Evolutionary conservation across 2,113 vertebrate genomes (phyloP).

Genomic region (Colinus virginianus): DNA sequence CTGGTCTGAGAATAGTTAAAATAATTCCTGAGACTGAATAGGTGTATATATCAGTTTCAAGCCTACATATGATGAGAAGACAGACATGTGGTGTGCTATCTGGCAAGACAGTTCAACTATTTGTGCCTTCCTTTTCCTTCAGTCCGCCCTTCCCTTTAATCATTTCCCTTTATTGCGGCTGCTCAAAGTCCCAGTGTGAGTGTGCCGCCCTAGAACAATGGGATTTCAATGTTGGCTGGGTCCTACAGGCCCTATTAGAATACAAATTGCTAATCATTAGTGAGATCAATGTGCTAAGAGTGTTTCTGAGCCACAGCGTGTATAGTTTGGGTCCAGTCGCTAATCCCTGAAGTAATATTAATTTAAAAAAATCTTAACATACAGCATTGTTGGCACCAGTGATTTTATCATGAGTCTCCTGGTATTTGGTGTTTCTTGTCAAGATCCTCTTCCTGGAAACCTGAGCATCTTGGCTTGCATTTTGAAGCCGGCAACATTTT

Average conservation of each 20-base stretch:
- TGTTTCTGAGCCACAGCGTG: not conserved
- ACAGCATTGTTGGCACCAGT: not conserved
- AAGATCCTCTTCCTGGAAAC: constrained; percentile 41
- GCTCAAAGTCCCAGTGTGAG: not conserved
- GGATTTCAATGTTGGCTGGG: not conserved
- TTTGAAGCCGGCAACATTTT: constrained; percentile 39
- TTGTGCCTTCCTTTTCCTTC: not conserved
- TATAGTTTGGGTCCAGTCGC: not conserved
- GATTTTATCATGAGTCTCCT: constrained; percentile 49
- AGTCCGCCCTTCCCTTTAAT: not conserved
- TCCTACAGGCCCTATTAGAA: constrained; percentile 2
- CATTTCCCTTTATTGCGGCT: not conserved
- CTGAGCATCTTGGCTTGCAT: constrained; percentile 20
- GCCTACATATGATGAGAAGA: not conserved
- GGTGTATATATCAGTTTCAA: constrained; percentile 7
- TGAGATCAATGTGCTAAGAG: constrained; percentile 47
- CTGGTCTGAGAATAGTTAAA: constrained; percentile 23
- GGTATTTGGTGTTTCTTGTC: constrained; percentile 37
- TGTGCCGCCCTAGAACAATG: not conserved
- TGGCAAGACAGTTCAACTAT: not conserved
- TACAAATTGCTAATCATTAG: constrained; percentile 41
- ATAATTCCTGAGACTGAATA: not conserved
- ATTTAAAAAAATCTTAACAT: not conserved
- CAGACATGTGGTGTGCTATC: not conserved
- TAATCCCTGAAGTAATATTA: constrained; percentile 5